Evolutionary conservation across 2,113 vertebrate genomes (phyloP).

Genomic region (Elephas maximus): DNA sequence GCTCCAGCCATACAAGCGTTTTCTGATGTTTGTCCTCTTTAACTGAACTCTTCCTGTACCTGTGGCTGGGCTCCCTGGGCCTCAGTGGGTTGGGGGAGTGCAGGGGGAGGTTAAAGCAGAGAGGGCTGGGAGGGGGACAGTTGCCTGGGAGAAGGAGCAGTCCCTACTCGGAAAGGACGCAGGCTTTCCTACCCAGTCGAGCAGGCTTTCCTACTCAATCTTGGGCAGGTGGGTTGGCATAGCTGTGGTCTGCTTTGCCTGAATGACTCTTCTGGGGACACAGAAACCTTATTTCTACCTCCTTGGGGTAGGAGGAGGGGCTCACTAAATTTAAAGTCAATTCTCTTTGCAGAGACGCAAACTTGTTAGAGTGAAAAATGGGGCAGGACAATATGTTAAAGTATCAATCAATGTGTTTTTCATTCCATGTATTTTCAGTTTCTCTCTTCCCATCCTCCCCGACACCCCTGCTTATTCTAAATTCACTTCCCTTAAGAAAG

Average conservation of each 20-base stretch:
- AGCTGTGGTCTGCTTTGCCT: not conserved
- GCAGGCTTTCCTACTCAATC: not conserved
- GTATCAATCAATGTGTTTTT: not conserved
- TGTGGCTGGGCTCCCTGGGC: not conserved
- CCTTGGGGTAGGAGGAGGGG: not conserved
- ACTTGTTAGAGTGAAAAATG: not conserved
- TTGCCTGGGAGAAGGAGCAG: not conserved
- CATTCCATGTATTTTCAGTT: not conserved
- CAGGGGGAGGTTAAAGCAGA: not conserved
- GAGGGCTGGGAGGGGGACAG: not conserved
- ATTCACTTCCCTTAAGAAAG: not conserved
- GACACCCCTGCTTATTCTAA: not conserved
- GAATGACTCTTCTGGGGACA: not conserved
- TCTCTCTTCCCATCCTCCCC: not conserved
- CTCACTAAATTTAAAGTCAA: not conserved
- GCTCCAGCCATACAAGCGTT: not conserved
- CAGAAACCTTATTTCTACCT: not conserved
- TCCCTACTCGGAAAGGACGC: too few relatives aligned
- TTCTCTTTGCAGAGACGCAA: conserved; percentile 43
- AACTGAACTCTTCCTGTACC: not conserved
- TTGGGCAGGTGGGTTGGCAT: not conserved
- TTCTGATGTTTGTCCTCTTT: not conserved
- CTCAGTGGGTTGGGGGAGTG: too few relatives aligned
- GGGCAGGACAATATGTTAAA: too few relatives aligned
- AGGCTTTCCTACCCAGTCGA: too few relatives aligned